A percentile compares a stretch with the other conserved stretches of the same genome.
These are phyloP conservation scores for Melanotaenia parkinsoni DNA, from an alignment of 2,797 vertebrate genomes.

Conservation along the genomic window DNA sequence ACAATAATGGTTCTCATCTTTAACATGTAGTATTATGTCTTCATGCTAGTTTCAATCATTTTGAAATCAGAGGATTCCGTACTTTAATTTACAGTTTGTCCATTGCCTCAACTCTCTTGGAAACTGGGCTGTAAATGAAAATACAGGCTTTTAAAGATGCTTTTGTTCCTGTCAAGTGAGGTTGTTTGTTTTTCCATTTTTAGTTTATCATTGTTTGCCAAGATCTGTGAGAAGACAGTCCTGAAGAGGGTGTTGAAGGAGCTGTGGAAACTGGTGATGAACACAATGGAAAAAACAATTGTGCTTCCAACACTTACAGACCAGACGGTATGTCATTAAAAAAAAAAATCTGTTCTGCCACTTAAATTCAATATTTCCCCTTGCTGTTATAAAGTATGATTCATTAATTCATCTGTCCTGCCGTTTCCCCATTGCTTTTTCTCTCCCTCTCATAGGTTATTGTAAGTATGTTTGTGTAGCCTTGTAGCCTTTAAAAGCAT, in stretches of 20 bases:
- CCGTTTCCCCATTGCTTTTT: slow-evolving; percentile 55
- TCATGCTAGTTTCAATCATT: neutral
- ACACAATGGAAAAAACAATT: slow-evolving; percentile 98
- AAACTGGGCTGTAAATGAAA: neutral
- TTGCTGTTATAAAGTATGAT: slow-evolving; percentile 15
- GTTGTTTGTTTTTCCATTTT: slow-evolving; percentile 38
- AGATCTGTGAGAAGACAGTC: slow-evolving; percentile 99
- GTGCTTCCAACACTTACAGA: slow-evolving; percentile 88
- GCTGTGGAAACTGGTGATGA: slow-evolving; percentile 98
- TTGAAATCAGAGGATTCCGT: neutral
- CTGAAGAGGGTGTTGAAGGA: slow-evolving; percentile 97
- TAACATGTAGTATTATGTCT: neutral
- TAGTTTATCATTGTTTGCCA: slow-evolving; percentile 95
- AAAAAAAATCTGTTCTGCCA: slow-evolving; percentile 11
- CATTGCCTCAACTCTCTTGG: neutral
- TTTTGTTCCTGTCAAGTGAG: slow-evolving; percentile 22
- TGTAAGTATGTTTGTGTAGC: slow-evolving; percentile 69
- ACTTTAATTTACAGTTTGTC: neutral
- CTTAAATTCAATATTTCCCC: slow-evolving; percentile 23
- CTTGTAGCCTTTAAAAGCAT: slow-evolving; percentile 58
- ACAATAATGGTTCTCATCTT: neutral
- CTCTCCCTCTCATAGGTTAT: slow-evolving; percentile 66
- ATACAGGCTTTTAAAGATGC: neutral
- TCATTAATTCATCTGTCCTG: slow-evolving; percentile 52
- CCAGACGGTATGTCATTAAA: slow-evolving; percentile 76